Conservation (phyloP, 2,797 vertebrate genomes). For the Lophius americanus region DNA sequence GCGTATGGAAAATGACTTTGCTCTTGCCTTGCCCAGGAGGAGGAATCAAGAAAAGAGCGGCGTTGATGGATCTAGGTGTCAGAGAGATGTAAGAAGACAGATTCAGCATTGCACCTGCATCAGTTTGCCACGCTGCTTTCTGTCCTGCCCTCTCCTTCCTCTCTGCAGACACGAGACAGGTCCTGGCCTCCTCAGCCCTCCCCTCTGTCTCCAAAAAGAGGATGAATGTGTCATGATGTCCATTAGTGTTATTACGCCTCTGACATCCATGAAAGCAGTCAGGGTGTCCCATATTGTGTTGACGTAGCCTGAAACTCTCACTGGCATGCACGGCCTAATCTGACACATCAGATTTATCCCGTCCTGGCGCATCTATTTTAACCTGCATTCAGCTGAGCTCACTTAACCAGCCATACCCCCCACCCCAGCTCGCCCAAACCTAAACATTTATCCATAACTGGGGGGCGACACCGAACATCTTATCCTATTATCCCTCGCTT, state of each 20-base stretch:
- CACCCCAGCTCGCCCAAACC: constrained; percentile 24
- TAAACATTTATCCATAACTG: constrained; percentile 11
- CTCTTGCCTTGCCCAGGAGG: not conserved
- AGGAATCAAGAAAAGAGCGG: not conserved
- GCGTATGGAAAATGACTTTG: constrained; percentile 21
- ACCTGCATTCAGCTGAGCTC: constrained; percentile 25
- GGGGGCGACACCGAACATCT: constrained; percentile 16
- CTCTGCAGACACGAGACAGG: constrained; percentile 47
- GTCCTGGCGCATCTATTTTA: constrained; percentile 23
- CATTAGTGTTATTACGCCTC: constrained; percentile 66
- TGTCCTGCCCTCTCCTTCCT: constrained; percentile 28
- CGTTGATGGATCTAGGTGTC: constrained; percentile 18
- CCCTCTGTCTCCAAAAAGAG: constrained; percentile 38
- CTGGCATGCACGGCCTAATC: constrained; percentile 64
- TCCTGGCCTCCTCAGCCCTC: constrained; percentile 49
- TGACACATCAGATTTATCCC: constrained; percentile 70
- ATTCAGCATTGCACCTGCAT: constrained; percentile 36
- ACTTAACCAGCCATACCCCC: constrained; percentile 14
- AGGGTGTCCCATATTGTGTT: constrained; percentile 54
- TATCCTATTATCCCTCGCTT: not conserved
- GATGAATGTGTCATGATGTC: constrained; percentile 67
- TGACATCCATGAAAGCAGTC: constrained; percentile 65
- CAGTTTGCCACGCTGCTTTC: constrained; percentile 38
- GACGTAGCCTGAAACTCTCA: constrained; percentile 63
- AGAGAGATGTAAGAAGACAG: constrained; percentile 40